Evolutionary conservation across 1,140 invertebrate species (phyloP), one percentile per base, ranked within the genome.

Genomic region (Reticulitermes speratus): DNA sequence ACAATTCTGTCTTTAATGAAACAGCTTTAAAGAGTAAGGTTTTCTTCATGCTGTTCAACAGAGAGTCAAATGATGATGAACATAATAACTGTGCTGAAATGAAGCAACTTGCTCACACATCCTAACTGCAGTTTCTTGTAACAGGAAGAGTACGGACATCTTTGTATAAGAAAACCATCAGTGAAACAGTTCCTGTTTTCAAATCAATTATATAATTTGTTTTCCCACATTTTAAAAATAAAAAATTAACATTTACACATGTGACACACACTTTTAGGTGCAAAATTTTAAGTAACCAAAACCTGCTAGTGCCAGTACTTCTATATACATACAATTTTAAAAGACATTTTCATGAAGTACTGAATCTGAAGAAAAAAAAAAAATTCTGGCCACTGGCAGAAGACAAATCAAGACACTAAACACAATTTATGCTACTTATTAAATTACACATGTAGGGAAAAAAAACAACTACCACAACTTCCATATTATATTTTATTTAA

Each of bases 191-290:
- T 8, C 12, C 25, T 19, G 21, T 65, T 65, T 65, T 65, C 19
- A 19, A 65, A 65, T 65, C 1, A 65, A 65, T 2, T 12, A 65
- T 19, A 25, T n/a, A 65, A 23, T 65, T 65, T 12, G 1, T 65
- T 1, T 19, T 65, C 21, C 59, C 21, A 23, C 19, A 19, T 65
- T 65, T 23, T 25, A 23, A 11, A n/a, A 65, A 65, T 11, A 14
- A 75, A 75, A 75, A 75, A 25, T 25, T n/a, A 69, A 69, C n/a
- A 75, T 75, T 75, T 75, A 75, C 65, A 75, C n/a, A 75, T 75
- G n/a, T 75, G 25, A 25, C 30, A 75, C 25, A 75, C 7, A n/a
- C 8, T 75, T 30, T 75, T 75, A 16, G 30, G 5, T 5, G 65
- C 19, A 75, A 75, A 30, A 30, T 75, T 30, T 75, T 75, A 14